Base-by-base conservation (phyloP, 2,113 vertebrate species). In the Melanocharis versteri region DNA sequence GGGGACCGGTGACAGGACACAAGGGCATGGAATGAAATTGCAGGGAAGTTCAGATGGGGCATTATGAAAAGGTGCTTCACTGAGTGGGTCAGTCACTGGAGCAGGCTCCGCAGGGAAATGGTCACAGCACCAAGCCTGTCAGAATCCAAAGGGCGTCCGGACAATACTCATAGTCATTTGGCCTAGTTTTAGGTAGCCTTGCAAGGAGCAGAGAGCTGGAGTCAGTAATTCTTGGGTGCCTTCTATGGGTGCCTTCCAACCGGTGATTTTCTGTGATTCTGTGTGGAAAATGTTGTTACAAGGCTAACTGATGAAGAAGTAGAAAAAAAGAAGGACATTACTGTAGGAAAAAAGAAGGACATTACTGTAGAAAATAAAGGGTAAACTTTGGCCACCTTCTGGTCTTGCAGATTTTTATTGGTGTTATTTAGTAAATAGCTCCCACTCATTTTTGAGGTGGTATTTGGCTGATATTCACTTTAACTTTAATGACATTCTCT, bases 401-500 rank as follows among this genome's bases (percentile, higher is more conserved):
- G 80, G 66, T n/a, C 47, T 60, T 84, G 69, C 66, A 87, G 4
- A 58, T 91, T 91, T 90, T 87, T 79, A 56, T 16, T 1, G 0
- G 12, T 54, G 54, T 69, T 90, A 44, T 62, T 28, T 85, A 51
- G 48, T 83, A 81, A 91, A 90, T 61, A 93, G 44, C 62, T 90
- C 53, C 65, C 30, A 40, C 58, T 95, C 13, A 47, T 94, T 90
- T 93, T 45, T 47, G 31, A 30, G 26, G 40, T 88, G 60, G 56
- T 77, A 62, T 87, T 81, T 85, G 31, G n/a, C 95, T 88, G 91
- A 83, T 96, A 94, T 62, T 64, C 65, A 78, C 71, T 92, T 95
- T 94, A 96, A 83, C 76, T 90, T 96, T 96, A 96, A 87, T 93
- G 71, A 2, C 13, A 87, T 97, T 96, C 83, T 92, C 87, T 96